Evolutionary conservation across 2,113 vertebrate species (phyloP).

Genomic region (Acinonyx jubatus): DNA sequence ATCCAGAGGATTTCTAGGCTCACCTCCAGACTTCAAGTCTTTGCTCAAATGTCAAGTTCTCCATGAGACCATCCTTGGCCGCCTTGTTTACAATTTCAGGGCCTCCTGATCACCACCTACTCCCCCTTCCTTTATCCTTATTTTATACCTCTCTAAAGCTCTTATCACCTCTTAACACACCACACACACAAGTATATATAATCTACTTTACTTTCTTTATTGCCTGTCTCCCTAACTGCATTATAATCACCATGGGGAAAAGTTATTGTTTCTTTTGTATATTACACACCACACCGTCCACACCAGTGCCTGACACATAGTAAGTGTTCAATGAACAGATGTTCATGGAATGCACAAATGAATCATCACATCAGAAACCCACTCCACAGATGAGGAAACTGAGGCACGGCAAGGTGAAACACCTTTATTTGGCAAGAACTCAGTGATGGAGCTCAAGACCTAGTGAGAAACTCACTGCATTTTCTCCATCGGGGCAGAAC

Average conservation of each 20-base stretch:
- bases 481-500: neutral
- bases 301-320: neutral
- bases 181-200: neutral
- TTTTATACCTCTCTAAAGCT: neutral
- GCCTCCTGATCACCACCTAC: neutral
- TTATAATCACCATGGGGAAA: neutral
- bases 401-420: neutral
- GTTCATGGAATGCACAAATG: neutral
- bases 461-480: neutral
- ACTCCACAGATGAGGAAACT: neutral
- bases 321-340: neutral
- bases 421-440: neutral
- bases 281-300: neutral
- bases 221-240: neutral
- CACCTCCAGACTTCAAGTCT: neutral
- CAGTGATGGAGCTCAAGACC: neutral
- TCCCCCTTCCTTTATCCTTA: neutral
- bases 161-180: neutral
- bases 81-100: neutral
- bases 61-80: neutral
- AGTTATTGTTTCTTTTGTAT: neutral
- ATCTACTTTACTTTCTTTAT: neutral
- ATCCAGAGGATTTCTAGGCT: neutral
- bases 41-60: neutral
- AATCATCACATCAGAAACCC: neutral